Evolutionary conservation across 2,113 vertebrate species (phyloP), one percentile per base, ranked within the genome.

Genomic region (Nannobrachium achirus): DNA sequence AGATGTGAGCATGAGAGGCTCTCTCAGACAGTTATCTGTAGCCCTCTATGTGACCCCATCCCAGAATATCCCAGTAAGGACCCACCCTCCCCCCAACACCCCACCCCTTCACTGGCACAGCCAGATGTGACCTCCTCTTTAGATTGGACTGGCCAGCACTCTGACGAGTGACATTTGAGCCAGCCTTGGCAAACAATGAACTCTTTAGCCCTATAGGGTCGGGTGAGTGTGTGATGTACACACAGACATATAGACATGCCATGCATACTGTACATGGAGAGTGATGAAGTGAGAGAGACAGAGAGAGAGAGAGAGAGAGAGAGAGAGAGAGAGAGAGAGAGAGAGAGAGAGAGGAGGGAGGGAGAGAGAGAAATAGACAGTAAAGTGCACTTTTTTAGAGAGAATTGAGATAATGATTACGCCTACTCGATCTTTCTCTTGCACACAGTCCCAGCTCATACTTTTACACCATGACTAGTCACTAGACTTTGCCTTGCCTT

Each of bases 31-130:
- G 60, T 69, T 76, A 79, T 81, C 75, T 70, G 60, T 71, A 45
- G 20, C 25, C 41, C 41, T 63, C 53, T 45, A 16, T 42, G 63
- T 75, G 62, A 60, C 63, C 45, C 14, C 5, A 40, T 76, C 76
- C 80, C 41, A 75, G 78, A 85, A 86, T 83, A 79, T 56, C 71
- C 39, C 68, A 42, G 44, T 73, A 71, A 79, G 76, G 41, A 75
- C 58, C 15, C 56, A 59, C 39, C 8, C 56, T 15, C 39, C 38
- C 16, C n/a, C 38, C 49, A 10, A 44, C 56, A 59, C n/a, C 42
- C 11, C 56, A 59, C n/a, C 42, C 11, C 8, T 45, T 45, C 11
- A 45, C 25, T 33, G 25, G 25, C 25, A 33, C 25, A 33, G 25
- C 25, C 25, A 33, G 25, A 33, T 33, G 25, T 33, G 25, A 33